Conservation (phyloP, 2,888 invertebrate genomes). For the Cephus rjabovi region DNA sequence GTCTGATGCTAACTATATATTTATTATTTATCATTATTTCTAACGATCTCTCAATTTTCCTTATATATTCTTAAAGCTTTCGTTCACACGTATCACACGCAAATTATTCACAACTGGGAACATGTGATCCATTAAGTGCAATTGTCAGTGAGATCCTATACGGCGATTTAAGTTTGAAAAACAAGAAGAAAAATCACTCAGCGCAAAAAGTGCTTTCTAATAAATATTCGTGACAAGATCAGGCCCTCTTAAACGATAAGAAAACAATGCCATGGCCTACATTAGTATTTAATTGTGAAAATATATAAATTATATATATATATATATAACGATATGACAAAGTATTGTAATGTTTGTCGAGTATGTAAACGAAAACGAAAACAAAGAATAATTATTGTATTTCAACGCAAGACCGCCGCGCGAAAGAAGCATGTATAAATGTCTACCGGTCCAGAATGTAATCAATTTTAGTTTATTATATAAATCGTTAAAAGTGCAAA, state of each 20-base stretch:
- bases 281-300: constrained; percentile 50
- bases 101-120: neutral
- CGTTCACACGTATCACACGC: neutral
- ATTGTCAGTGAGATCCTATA: neutral
- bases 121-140: neutral
- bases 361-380: constrained; percentile 28
- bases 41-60: neutral
- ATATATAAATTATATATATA: constrained; percentile 26
- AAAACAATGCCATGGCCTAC: constrained; percentile 57
- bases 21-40: neutral
- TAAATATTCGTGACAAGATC: constrained; percentile 13
- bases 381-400: neutral
- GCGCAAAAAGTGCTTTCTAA: neutral
- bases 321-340: constrained; percentile 17
- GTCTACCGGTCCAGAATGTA: neutral
- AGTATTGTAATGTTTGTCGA: constrained; percentile 17
- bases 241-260: constrained; percentile 43
- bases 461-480: neutral
- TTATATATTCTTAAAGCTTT: neutral
- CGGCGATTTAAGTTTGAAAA: neutral
- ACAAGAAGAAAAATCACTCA: neutral
- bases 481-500: constrained; percentile 22
- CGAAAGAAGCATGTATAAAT: neutral
- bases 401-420: neutral
- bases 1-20: constrained; percentile 33